These are phyloP conservation scores for Plagodis pulveraria DNA, from an alignment of 2,888 invertebrate species.

Conservation along the genomic window DNA sequence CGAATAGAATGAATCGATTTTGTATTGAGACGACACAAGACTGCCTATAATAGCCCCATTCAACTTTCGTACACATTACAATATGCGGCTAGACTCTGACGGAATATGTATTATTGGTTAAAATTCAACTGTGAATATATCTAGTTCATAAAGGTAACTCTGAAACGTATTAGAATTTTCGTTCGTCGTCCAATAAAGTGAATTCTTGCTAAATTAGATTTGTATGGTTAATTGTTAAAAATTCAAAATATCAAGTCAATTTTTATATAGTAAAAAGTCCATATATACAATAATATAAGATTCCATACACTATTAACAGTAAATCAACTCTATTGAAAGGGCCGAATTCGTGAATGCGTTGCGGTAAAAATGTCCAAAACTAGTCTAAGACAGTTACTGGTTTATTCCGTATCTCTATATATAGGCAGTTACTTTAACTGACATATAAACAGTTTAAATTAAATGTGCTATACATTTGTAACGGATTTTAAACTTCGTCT, in stretches of 20 bases:
- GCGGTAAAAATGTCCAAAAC: too few relatives aligned
- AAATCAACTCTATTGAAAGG: background rate
- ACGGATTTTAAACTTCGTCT: background rate
- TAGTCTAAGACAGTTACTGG: too few relatives aligned
- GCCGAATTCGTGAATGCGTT: background rate
- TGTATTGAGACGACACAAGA: conserved; percentile 1
- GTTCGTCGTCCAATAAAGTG: conserved; percentile 1
- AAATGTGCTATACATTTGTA: too few relatives aligned
- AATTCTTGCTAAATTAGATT: conserved; percentile 4
- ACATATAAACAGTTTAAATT: too few relatives aligned
- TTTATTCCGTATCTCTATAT: too few relatives aligned
- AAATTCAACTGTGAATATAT: background rate
- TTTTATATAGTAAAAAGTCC: conserved; percentile 23
- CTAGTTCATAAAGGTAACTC: background rate
- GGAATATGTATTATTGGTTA: background rate
- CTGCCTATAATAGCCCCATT: conserved; percentile 4
- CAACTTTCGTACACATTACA: background rate
- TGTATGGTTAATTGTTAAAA: background rate
- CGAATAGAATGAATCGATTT: background rate
- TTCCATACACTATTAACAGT: conserved; percentile 1
- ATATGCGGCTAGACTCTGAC: too few relatives aligned
- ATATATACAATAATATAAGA: background rate
- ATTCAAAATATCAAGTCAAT: conserved; percentile 1
- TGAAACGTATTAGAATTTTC: background rate
- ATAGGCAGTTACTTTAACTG: too few relatives aligned